These are phyloP conservation scores for Sciurus vulgaris DNA, from an alignment of 2,797 vertebrate species.

Conservation along the genomic window DNA sequence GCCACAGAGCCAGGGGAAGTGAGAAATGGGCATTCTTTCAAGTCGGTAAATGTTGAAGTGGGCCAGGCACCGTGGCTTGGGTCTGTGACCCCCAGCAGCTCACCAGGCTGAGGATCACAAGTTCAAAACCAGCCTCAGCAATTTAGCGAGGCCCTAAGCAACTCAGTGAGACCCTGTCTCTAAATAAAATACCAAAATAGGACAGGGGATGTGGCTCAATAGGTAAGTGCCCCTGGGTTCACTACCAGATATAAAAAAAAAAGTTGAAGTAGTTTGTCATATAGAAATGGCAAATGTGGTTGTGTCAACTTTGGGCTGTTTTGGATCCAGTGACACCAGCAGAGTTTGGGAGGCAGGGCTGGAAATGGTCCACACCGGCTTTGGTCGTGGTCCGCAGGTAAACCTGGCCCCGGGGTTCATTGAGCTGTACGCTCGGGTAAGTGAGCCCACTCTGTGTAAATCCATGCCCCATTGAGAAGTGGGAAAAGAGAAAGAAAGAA, in stretches of 20 bases:
- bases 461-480: neutral
- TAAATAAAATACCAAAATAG: too few relatives aligned
- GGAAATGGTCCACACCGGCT: neutral
- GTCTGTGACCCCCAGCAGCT: too few relatives aligned
- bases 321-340: neutral
- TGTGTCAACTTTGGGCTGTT: neutral
- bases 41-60: neutral
- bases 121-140: too few relatives aligned
- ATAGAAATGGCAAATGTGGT: neutral
- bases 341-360: neutral
- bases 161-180: too few relatives aligned
- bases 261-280: neutral
- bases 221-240: too few relatives aligned
- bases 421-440: neutral
- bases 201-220: too few relatives aligned
- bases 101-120: too few relatives aligned
- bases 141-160: too few relatives aligned
- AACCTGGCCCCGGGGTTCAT: neutral
- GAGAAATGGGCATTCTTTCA: neutral
- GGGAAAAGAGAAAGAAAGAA: neutral
- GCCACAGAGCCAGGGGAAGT: neutral
- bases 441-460: neutral
- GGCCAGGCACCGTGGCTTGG: too few relatives aligned
- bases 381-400: neutral
- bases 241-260: too few relatives aligned